Percentiles rank a stretch among this genome's conserved stretches.
Evolutionary conservation across 2,797 vertebrate species (phyloP).

Genomic region (Glossophaga mutica): DNA sequence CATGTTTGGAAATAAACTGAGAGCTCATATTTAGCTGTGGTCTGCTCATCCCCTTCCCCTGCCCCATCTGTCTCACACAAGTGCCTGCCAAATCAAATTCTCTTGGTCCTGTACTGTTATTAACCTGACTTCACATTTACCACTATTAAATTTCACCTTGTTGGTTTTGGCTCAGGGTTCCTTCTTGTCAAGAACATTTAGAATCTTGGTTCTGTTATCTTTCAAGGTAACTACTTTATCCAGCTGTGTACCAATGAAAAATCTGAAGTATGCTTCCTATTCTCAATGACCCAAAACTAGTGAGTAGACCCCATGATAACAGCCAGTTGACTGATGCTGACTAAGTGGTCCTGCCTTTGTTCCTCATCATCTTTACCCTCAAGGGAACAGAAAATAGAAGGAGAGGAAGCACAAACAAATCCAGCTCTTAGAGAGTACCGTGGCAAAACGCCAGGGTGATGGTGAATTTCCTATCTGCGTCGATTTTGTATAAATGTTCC

Average conservation of each 20-base stretch:
- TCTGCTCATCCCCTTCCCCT: background rate
- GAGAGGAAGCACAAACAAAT: background rate
- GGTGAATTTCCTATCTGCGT: background rate
- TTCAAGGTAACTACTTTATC: background rate
- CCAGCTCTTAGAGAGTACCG: background rate
- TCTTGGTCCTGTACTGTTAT: background rate
- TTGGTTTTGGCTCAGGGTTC: background rate
- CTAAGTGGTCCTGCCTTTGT: background rate
- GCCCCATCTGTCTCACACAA: background rate
- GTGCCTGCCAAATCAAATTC: background rate
- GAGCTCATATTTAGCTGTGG: background rate
- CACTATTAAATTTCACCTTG: background rate
- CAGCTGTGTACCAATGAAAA: background rate
- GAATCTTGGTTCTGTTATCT: constrained; percentile 1
- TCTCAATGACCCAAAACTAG: background rate
- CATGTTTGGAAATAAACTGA: background rate
- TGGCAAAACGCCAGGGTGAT: background rate
- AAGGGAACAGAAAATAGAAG: background rate
- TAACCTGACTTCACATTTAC: background rate
- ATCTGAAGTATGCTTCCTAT: background rate
- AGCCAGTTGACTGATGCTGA: background rate
- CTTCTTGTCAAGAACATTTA: background rate
- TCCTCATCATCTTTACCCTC: background rate
- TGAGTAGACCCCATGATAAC: background rate
- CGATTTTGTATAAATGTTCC: background rate